These are phyloP conservation scores for Agriopis leucophaearia DNA, from an alignment of 2,888 invertebrate genomes.

Conservation along the genomic window DNA sequence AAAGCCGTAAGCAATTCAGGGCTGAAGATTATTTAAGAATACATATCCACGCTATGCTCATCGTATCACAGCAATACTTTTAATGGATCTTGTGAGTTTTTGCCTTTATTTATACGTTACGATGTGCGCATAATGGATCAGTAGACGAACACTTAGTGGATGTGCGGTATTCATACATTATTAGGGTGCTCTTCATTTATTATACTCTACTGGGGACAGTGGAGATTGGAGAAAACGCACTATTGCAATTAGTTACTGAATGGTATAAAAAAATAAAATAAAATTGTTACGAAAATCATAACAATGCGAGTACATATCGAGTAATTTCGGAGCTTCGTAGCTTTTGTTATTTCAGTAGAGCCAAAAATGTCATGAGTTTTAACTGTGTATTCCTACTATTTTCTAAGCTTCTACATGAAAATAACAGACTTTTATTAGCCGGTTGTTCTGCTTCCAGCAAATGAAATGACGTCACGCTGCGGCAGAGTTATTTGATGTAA, in stretches of 20 bases:
- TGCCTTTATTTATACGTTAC: conserved; percentile 84
- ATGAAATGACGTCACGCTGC: conserved; percentile 45
- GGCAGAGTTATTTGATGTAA: conserved; percentile 51
- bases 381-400: conserved; percentile 7
- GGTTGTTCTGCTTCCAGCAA: conserved; percentile 35
- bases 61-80: conserved; percentile 78
- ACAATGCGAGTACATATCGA: neutral
- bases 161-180: conserved; percentile 63
- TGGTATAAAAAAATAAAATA: no score
- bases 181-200: conserved; percentile 32
- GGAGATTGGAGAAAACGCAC: conserved; percentile 10
- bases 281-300: conserved; percentile 1
- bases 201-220: conserved; percentile 11
- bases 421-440: conserved; percentile 27
- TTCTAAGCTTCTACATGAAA: conserved; percentile 22
- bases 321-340: conserved; percentile 5
- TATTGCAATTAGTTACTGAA: conserved; percentile 1
- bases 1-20: neutral
- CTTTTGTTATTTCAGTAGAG: neutral
- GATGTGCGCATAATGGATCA: conserved; percentile 84
- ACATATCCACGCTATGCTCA: conserved; percentile 61
- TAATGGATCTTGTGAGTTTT: conserved; percentile 85
- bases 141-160: conserved; percentile 75
- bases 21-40: neutral
- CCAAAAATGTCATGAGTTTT: conserved; percentile 9